phyloP scores from a whole-genome alignment of 1,140 invertebrate species.

The Ganaspis sp. region DNA sequence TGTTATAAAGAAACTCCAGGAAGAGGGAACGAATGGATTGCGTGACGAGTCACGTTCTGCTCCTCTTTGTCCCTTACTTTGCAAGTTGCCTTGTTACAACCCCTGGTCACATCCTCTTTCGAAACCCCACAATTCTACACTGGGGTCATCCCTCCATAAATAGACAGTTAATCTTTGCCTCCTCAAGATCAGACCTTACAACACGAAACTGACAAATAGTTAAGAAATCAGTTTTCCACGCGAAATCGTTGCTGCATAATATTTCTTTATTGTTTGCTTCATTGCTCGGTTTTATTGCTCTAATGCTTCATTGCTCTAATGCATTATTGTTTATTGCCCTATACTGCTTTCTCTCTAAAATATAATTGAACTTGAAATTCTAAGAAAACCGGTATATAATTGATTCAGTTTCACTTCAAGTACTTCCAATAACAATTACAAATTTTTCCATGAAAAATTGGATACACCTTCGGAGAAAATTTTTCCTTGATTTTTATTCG shows the following conservation, averaged over 20 bases:
- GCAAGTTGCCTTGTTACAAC: conserved; percentile 14
- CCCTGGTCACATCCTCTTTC: conserved; percentile 12
- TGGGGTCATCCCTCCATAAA: not conserved
- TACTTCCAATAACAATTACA: no score
- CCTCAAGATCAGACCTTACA: not conserved
- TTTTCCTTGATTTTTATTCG: not conserved
- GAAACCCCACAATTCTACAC: conserved; percentile 13
- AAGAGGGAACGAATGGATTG: conserved; percentile 15
- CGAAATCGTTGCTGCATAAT: no score
- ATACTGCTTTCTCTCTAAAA: no score
- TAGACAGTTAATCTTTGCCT: conserved; percentile 19
- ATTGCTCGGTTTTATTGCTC: no score
- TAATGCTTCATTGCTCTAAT: no score
- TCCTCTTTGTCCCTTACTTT: conserved; percentile 25
- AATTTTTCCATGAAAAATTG: not conserved
- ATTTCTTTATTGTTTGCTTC: no score
- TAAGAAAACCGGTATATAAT: no score
- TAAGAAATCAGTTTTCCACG: no score
- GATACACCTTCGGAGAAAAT: not conserved
- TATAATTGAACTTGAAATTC: no score
- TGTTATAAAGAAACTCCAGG: not conserved
- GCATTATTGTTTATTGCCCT: no score
- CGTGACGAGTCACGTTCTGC: conserved; percentile 20
- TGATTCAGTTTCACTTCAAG: no score
- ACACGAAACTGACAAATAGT: not conserved